A percentile compares a stretch with the other conserved stretches of the same genome.
Conservation (phyloP, 2,888 invertebrate species). For the Coecobrya sp. region DNA sequence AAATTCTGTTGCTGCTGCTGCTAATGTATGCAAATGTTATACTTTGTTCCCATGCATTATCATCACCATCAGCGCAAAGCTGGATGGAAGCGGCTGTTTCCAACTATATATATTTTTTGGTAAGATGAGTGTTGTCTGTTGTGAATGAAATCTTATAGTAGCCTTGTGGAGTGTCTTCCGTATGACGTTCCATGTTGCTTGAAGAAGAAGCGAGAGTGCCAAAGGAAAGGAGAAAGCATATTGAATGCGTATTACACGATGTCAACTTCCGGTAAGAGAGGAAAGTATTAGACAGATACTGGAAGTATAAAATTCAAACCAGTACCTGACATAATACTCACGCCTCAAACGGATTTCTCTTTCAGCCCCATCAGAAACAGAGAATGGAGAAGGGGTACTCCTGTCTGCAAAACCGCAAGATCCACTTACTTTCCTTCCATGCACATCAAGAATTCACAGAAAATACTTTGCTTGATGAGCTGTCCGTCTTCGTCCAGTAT, state of each 20-base stretch:
- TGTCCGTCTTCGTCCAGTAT: slow-evolving; percentile 14
- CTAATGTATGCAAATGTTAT: background rate
- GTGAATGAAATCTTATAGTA: too few species aligned
- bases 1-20: background rate
- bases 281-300: slow-evolving; percentile 97
- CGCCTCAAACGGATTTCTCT: slow-evolving; percentile 88
- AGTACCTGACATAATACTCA: slow-evolving; percentile 99
- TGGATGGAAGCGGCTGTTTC: slow-evolving; percentile 8
- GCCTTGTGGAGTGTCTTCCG: too few species aligned
- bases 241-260: background rate
- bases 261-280: slow-evolving; percentile 83
- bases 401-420: background rate
- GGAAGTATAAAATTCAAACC: slow-evolving; percentile 91
- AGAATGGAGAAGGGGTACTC: background rate
- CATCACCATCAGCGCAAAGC: background rate
- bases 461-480: background rate
- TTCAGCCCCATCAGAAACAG: slow-evolving; percentile 20
- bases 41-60: slow-evolving; percentile 10
- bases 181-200: too few species aligned
- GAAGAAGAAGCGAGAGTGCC: too few species aligned
- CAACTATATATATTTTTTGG: background rate
- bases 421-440: slow-evolving; percentile 23
- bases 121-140: background rate
- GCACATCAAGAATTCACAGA: slow-evolving; percentile 20
- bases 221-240: too few species aligned